These are phyloP conservation scores for Emydura subglobosa DNA, from an alignment of 2,113 vertebrate species.

Conservation along the genomic window DNA sequence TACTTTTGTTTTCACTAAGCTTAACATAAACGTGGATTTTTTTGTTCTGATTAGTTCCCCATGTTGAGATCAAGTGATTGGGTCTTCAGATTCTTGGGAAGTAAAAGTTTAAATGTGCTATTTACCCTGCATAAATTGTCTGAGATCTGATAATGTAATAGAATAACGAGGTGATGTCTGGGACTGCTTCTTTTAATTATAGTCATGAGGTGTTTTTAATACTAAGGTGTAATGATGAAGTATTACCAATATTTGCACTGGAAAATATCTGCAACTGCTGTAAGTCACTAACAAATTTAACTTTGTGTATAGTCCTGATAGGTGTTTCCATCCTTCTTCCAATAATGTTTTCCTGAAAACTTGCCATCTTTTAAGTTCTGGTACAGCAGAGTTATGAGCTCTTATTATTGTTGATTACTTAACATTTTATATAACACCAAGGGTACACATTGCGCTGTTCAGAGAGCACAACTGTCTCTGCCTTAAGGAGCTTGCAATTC, in stretches of 20 bases:
- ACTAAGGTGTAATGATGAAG: no score
- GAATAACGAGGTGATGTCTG: background rate
- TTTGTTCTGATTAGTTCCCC: background rate
- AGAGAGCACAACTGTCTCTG: slow-evolving; percentile 2
- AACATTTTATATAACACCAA: slow-evolving; percentile 34
- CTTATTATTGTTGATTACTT: slow-evolving; percentile 6
- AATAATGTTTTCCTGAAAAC: slow-evolving; percentile 41
- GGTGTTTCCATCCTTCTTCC: slow-evolving; percentile 13
- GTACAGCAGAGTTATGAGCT: background rate
- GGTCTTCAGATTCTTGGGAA: background rate
- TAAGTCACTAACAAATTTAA: background rate
- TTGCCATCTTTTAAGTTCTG: slow-evolving; percentile 17
- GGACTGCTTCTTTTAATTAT: no score
- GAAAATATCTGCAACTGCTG: background rate
- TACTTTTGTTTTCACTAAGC: background rate
- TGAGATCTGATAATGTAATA: background rate
- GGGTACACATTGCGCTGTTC: background rate
- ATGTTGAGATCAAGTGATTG: background rate
- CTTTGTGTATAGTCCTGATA: background rate
- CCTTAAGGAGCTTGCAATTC: fast-evolving
- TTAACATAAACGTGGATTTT: background rate
- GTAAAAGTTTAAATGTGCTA: background rate
- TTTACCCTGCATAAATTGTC: background rate
- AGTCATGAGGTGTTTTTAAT: no score
- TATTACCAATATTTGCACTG: background rate